Percentiles rank a stretch among this genome's conserved stretches.
Conservation (phyloP, 2,113 vertebrate species). For the Anguilla rostrata region DNA sequence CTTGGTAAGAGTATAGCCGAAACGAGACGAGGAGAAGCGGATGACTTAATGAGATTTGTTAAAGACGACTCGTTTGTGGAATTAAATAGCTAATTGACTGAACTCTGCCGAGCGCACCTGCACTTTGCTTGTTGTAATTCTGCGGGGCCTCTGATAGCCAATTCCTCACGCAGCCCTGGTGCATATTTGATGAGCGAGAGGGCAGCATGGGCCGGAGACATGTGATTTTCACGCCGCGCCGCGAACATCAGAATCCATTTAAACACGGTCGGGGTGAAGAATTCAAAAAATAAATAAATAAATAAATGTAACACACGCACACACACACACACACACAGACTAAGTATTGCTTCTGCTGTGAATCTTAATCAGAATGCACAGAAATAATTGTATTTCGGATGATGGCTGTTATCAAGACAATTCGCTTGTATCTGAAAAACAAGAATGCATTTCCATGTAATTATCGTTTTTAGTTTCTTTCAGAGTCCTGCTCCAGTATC, state of each 20-base stretch:
- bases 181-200: slow-evolving; percentile 15
- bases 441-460: neutral
- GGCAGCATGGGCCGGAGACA: neutral
- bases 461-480: neutral
- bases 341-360: neutral
- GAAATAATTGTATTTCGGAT: neutral
- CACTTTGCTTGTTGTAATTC: neutral
- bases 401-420: neutral
- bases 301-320: neutral
- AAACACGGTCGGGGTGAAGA: neutral
- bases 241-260: neutral
- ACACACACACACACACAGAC: neutral
- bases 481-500: neutral
- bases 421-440: neutral
- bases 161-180: neutral
- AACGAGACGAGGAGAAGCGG: neutral
- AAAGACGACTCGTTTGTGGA: neutral
- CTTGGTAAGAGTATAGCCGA: neutral
- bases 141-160: slow-evolving; percentile 1
- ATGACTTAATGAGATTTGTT: neutral
- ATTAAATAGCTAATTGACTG: slow-evolving; percentile 5
- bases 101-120: neutral
- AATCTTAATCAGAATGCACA: neutral
- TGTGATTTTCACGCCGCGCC: neutral
- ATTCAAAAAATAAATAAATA: neutral